A percentile compares a stretch with the other conserved stretches of the same genome.
These are phyloP conservation scores for Agapornis canus DNA, from an alignment of 2,797 vertebrate genomes.

Conservation along the genomic window DNA sequence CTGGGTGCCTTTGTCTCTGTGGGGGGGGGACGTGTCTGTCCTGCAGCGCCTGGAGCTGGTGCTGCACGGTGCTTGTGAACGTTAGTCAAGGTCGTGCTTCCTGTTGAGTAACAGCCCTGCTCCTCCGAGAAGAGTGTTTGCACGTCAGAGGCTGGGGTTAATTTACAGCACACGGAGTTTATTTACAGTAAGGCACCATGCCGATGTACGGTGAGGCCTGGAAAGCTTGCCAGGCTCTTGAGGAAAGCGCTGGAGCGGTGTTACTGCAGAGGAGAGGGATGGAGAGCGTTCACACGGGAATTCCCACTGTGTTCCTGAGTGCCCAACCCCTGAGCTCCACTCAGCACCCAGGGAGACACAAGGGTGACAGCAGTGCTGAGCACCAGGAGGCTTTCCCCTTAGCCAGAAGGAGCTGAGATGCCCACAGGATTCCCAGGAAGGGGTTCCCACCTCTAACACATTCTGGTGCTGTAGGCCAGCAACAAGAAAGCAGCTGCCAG, in stretches of 20 bases:
- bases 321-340: not conserved
- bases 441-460: not conserved
- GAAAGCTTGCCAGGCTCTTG: not conserved
- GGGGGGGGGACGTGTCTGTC: too few relatives aligned
- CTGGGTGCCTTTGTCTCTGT: too few relatives aligned
- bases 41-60: not conserved
- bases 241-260: not conserved
- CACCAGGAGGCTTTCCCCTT: not conserved
- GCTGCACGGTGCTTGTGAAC: not conserved
- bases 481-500: not conserved
- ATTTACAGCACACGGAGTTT: not conserved
- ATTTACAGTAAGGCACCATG: accelerated
- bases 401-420: not conserved
- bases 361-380: not conserved
- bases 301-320: accelerated
- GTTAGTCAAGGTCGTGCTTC: not conserved
- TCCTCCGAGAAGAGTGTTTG: not conserved
- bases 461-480: not conserved
- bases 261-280: not conserved
- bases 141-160: accelerated
- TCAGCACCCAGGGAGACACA: accelerated
- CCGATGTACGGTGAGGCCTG: not conserved
- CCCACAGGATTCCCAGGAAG: not conserved
- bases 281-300: not conserved
- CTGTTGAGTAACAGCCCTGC: not conserved